Evolutionary conservation across 2,888 invertebrate genomes (phyloP).

Genomic region (Acronicta aceris): DNA sequence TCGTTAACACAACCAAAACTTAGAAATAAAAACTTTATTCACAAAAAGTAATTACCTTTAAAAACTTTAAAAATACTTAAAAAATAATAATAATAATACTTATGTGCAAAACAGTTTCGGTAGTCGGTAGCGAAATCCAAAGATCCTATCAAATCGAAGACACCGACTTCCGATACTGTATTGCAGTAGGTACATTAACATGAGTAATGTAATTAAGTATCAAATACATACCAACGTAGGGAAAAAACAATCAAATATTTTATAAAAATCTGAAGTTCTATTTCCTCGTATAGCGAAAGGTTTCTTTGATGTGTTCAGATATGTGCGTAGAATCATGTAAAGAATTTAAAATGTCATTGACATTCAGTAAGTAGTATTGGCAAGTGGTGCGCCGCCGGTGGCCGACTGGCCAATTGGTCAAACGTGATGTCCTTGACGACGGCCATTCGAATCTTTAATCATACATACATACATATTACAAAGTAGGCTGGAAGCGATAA

Average conservation of each 20-base stretch:
- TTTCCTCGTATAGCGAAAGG: conserved; percentile 12
- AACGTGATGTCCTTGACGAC: conserved; percentile 70
- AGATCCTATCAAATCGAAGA: too few species aligned
- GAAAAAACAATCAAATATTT: not conserved
- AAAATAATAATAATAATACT: too few species aligned
- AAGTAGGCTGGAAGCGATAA: conserved; percentile 44
- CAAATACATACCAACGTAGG: too few species aligned
- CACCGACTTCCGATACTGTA: too few species aligned
- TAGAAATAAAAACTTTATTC: too few species aligned
- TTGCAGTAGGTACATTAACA: too few species aligned
- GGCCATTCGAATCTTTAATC: conserved; percentile 59
- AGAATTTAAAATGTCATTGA: conserved; percentile 69
- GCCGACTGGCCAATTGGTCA: conserved; percentile 68
- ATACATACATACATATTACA: conserved; percentile 43
- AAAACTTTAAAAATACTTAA: too few species aligned
- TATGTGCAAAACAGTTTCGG: too few species aligned
- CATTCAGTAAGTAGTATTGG: conserved; percentile 65
- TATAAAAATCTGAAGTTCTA: conserved; percentile 8
- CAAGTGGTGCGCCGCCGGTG: conserved; percentile 58
- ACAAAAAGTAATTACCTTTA: too few species aligned
- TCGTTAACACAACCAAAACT: too few species aligned
- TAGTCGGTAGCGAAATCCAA: too few species aligned
- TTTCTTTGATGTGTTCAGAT: conserved; percentile 20
- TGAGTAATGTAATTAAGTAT: too few species aligned
- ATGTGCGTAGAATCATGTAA: conserved; percentile 62